These are phyloP conservation scores for Heliconius himera DNA, from an alignment of 1,140 invertebrate species.

Conservation along the genomic window DNA sequence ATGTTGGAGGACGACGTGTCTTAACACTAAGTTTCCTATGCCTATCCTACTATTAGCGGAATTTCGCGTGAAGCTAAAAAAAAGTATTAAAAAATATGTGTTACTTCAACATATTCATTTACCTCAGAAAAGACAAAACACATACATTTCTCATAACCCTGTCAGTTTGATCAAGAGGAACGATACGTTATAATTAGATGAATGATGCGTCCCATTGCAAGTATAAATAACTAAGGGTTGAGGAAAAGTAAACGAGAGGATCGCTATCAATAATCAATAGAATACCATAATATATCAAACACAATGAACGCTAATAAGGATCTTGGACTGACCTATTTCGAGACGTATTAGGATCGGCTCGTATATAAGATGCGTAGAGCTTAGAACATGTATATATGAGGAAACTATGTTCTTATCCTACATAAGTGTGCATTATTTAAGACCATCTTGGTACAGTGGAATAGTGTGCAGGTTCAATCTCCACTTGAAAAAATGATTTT, in stretches of 20 bases:
- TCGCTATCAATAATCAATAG: conserved; percentile 55
- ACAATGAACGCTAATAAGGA: conserved; percentile 61
- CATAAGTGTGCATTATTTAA: no score
- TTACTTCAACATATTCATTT: background rate
- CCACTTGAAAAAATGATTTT: no score
- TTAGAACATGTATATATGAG: background rate
- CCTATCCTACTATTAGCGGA: background rate
- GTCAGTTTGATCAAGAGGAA: conserved; percentile 10
- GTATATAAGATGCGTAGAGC: background rate
- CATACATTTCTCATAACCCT: conserved; percentile 1
- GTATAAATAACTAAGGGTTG: conserved; percentile 39
- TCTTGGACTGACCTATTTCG: conserved; percentile 52
- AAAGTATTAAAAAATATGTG: background rate
- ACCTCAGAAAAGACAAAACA: background rate
- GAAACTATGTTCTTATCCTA: no score
- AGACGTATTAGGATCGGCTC: conserved; percentile 24
- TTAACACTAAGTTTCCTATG: background rate
- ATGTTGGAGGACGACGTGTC: no score
- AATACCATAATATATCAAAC: conserved; percentile 45
- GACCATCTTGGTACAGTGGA: background rate
- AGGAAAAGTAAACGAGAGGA: background rate
- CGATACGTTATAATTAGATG: conserved; percentile 32
- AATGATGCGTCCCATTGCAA: conserved; percentile 29
- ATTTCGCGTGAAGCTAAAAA: background rate
- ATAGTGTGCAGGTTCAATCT: no score